Conservation (phyloP, 2,113 vertebrate genomes). For the Acinonyx jubatus region DNA sequence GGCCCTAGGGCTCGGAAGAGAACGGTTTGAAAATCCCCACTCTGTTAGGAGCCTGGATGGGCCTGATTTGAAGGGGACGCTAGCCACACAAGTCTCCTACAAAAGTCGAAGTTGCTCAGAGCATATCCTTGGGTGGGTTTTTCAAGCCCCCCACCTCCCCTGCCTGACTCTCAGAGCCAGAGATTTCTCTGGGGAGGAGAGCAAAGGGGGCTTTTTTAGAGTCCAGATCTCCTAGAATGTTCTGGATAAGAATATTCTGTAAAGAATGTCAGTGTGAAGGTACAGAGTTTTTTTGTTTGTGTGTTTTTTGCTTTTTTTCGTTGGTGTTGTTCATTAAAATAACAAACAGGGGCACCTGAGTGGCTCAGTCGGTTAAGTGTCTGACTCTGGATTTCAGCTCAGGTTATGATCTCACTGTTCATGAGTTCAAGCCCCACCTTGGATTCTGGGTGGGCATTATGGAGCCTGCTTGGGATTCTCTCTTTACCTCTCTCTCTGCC, state of each 20-base stretch:
- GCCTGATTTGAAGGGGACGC: not conserved
- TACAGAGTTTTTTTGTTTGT: not conserved
- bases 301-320: not conserved
- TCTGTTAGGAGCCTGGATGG: not conserved
- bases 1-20: not conserved
- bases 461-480: too few relatives aligned
- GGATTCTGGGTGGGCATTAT: too few relatives aligned
- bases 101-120: not conserved
- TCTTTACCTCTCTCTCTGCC: too few relatives aligned
- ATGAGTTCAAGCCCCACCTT: too few relatives aligned
- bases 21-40: not conserved
- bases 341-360: too few relatives aligned
- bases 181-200: not conserved
- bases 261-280: not conserved
- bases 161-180: not conserved
- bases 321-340: not conserved
- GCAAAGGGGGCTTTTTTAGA: not conserved
- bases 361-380: too few relatives aligned
- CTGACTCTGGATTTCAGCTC: too few relatives aligned
- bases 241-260: not conserved
- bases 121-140: not conserved
- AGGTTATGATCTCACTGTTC: too few relatives aligned
- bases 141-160: not conserved
- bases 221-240: not conserved
- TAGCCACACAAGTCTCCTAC: not conserved